A percentile compares a stretch with the other conserved stretches of the same genome.
Conservation (phyloP, 2,113 vertebrate genomes). For the Pelusios castaneus region DNA sequence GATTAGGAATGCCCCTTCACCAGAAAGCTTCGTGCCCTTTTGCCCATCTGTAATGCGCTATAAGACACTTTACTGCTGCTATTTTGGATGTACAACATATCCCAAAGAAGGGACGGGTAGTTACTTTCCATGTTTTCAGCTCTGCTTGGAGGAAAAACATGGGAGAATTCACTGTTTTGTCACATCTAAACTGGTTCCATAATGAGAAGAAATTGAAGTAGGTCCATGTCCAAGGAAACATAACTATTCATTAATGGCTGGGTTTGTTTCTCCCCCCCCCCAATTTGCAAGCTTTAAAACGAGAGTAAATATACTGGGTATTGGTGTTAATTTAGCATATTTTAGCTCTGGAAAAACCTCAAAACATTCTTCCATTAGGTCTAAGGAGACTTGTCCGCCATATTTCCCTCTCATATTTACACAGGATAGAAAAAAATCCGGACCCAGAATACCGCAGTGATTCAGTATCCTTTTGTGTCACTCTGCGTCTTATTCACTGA, state of each 20-base stretch:
- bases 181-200: background rate
- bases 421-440: conserved; percentile 10
- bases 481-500: conserved; percentile 57
- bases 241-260: background rate
- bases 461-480: conserved; percentile 52
- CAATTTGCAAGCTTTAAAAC: conserved; percentile 42
- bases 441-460: conserved; percentile 51
- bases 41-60: background rate
- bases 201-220: background rate
- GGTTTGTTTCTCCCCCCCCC: background rate
- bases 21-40: background rate
- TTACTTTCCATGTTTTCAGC: background rate
- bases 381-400: conserved; percentile 50
- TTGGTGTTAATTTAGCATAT: conserved; percentile 58
- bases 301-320: conserved; percentile 32
- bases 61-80: background rate
- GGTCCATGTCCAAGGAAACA: background rate
- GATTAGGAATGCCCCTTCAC: background rate
- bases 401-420: conserved; percentile 52
- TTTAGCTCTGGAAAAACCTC: conserved; percentile 55
- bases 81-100: background rate
- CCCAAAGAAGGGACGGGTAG: background rate
- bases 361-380: conserved; percentile 59
- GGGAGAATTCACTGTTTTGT: background rate
- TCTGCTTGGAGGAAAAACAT: background rate